phyloP scores from a whole-genome alignment of 1,140 invertebrate genomes.

The Daktulosphaira vitifoliae region DNA sequence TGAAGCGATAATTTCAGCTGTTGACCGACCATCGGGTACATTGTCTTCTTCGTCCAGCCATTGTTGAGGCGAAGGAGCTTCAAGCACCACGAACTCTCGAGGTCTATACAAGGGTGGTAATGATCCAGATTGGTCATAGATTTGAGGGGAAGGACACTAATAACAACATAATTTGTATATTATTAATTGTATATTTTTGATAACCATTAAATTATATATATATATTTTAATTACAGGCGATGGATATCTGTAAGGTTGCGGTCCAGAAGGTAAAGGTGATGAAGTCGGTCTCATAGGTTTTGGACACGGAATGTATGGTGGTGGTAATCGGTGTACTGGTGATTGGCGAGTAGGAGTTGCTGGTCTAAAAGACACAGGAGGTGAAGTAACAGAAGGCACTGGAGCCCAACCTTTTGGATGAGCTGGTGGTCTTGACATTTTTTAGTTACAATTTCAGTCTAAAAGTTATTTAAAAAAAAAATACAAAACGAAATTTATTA shows the following conservation, averaged over 20 bases:
- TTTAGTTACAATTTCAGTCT: too few relatives aligned
- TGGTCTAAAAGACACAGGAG: slow-evolving; percentile 13
- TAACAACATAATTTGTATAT: too few relatives aligned
- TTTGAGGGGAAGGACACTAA: slow-evolving; percentile 20
- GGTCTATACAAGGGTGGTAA: neutral
- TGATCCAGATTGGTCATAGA: neutral
- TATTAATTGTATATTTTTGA: too few relatives aligned
- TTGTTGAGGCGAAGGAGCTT: slow-evolving; percentile 16
- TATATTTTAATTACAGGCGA: slow-evolving; percentile 5
- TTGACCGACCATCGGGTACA: slow-evolving; percentile 59
- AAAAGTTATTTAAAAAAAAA: too few relatives aligned
- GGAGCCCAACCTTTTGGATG: slow-evolving; percentile 30
- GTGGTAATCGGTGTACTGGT: slow-evolving; percentile 16
- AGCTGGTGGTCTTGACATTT: slow-evolving; percentile 17
- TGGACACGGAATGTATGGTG: slow-evolving; percentile 28
- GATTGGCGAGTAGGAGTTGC: slow-evolving; percentile 15
- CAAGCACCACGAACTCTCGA: slow-evolving; percentile 16
- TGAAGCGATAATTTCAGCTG: slow-evolving; percentile 81
- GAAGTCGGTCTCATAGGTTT: slow-evolving; percentile 24
- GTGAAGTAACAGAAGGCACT: slow-evolving; percentile 4
- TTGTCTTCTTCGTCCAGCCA: slow-evolving; percentile 35
- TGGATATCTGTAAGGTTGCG: slow-evolving; percentile 14
- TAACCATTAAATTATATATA: too few relatives aligned
- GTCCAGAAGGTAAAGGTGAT: neutral
- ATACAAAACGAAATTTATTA: too few relatives aligned